Percentiles rank a stretch among this genome's conserved stretches.
phyloP scores from a whole-genome alignment of 2,113 vertebrate genomes.

The Lepisosteus oculatus region DNA sequence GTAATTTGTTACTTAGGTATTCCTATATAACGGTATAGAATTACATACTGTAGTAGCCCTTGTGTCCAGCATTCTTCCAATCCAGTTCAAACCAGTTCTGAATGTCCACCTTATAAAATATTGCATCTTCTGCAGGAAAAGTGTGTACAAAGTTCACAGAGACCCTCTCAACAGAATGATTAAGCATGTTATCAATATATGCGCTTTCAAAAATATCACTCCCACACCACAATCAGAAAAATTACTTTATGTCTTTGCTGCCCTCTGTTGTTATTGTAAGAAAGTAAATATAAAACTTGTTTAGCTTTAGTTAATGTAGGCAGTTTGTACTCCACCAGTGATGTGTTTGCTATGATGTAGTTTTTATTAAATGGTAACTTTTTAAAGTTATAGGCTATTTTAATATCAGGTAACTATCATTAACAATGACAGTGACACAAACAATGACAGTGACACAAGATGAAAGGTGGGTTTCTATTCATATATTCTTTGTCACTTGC shows the following conservation, averaged over 20 bases:
- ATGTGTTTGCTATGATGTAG: not conserved
- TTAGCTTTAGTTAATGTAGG: not conserved
- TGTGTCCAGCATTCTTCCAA: too few species aligned
- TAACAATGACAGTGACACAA: not conserved
- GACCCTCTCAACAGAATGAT: too few species aligned
- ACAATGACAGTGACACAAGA: too few species aligned
- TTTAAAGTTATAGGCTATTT: not conserved
- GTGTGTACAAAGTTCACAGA: too few species aligned
- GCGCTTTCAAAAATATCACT: not conserved
- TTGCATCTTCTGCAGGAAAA: too few species aligned
- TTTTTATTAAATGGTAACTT: not conserved
- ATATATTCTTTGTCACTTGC: too few species aligned
- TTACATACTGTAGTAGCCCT: too few species aligned
- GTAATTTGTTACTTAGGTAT: too few species aligned
- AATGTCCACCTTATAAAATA: too few species aligned
- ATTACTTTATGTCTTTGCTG: not conserved
- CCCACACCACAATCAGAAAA: not conserved
- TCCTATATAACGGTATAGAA: too few species aligned
- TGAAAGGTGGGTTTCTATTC: too few species aligned
- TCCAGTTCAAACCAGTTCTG: too few species aligned
- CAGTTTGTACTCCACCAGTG: not conserved
- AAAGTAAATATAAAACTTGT: not conserved
- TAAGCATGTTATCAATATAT: not conserved
- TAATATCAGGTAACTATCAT: not conserved
- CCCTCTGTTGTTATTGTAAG: slow-evolving; percentile 9